phyloP scores from a whole-genome alignment of 2,113 vertebrate genomes.

The rat (Rattus norvegicus) region DNA sequence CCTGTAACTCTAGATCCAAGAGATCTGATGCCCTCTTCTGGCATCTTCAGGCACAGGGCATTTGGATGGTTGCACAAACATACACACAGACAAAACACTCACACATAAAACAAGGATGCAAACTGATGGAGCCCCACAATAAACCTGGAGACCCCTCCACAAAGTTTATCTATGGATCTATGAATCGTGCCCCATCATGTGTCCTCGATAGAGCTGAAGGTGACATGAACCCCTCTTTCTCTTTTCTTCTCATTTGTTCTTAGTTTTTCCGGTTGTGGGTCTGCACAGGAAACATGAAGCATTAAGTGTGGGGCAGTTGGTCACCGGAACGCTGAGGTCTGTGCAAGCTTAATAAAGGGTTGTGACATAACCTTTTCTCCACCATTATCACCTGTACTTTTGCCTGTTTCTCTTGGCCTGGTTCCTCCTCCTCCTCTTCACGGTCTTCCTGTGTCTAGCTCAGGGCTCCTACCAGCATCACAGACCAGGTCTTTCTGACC shows the following conservation, averaged over 20 bases:
- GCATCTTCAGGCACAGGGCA: background rate
- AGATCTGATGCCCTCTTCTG: background rate
- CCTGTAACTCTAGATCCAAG: no score
- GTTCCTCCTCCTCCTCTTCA: conserved; percentile 3
- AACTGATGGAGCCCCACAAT: background rate
- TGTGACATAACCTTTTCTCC: background rate
- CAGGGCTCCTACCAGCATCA: background rate
- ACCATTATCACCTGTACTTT: background rate
- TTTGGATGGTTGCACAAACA: background rate
- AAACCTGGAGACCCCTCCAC: background rate
- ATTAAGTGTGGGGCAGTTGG: conserved; percentile 43
- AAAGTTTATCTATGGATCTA: background rate
- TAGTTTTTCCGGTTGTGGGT: conserved; percentile 10
- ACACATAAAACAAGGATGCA: background rate
- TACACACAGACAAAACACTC: background rate
- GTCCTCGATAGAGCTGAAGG: background rate
- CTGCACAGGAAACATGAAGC: conserved; percentile 64
- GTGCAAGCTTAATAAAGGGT: conserved; percentile 32
- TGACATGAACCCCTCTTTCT: background rate
- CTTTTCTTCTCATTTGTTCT: conserved; percentile 29
- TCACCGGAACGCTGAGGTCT: conserved; percentile 53
- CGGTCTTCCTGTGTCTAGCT: conserved; percentile 10
- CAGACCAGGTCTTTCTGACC: background rate
- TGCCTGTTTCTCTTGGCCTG: background rate
- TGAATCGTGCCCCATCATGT: background rate